Evolutionary conservation across 2,113 vertebrate species (phyloP).

Genomic region (Melanerpes formicivorus): DNA sequence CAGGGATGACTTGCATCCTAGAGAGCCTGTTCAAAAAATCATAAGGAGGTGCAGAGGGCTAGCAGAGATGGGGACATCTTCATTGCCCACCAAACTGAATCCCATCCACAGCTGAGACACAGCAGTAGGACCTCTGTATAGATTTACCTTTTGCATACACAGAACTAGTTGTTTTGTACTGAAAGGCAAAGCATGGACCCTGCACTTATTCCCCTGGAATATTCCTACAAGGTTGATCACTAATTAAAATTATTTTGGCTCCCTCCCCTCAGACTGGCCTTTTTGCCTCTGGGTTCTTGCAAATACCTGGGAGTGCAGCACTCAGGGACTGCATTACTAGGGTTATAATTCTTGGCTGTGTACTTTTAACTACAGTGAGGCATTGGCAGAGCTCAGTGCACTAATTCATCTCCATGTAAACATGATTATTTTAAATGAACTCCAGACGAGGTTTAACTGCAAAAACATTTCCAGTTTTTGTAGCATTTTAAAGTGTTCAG

Average conservation of each 20-base stretch:
- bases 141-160: neutral
- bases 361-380: neutral
- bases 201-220: neutral
- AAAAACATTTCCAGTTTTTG: constrained; percentile 64
- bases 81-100: neutral
- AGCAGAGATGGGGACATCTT: neutral
- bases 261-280: neutral
- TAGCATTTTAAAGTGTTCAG: constrained; percentile 49
- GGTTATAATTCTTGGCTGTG: constrained; percentile 39
- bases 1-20: neutral
- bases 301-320: neutral
- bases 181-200: neutral
- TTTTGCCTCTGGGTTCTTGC: neutral
- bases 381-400: constrained; percentile 31
- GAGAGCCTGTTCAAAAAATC: neutral
- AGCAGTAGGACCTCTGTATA: neutral
- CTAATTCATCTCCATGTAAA: constrained; percentile 67
- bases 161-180: neutral
- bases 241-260: neutral
- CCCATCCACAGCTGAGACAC: neutral
- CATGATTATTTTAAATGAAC: constrained; percentile 65
- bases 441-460: constrained; percentile 65
- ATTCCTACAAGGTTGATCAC: neutral
- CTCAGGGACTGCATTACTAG: neutral
- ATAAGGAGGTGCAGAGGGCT: neutral